phyloP scores from a whole-genome alignment of 2,113 vertebrate species.

The Centrocercus urophasianus region DNA sequence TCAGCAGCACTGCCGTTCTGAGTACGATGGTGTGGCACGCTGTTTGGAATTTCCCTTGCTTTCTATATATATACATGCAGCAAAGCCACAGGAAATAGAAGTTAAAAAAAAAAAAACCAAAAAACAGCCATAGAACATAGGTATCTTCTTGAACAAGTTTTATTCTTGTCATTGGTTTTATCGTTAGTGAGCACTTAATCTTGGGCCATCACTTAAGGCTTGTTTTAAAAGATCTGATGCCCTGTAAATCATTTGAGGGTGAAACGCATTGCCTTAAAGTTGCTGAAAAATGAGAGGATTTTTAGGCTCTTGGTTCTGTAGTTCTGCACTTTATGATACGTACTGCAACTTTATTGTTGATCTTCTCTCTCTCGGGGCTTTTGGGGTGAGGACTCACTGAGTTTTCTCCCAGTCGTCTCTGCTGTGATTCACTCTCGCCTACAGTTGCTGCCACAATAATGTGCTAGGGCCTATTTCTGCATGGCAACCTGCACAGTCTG shows the following conservation, averaged over 20 bases:
- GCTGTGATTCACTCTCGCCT: constrained; percentile 14
- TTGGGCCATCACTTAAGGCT: neutral
- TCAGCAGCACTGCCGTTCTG: constrained; percentile 55
- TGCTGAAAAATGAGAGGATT: neutral
- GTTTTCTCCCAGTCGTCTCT: constrained; percentile 15
- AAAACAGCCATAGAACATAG: constrained; percentile 44
- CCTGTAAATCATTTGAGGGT: neutral
- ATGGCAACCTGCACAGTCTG: neutral
- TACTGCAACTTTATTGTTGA: neutral
- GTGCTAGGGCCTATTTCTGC: neutral
- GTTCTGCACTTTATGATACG: neutral
- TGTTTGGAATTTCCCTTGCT: constrained; percentile 74
- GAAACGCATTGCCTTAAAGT: neutral
- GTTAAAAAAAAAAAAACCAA: neutral
- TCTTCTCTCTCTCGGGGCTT: neutral
- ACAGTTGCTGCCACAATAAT: neutral
- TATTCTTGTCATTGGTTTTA: constrained; percentile 51
- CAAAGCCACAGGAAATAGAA: constrained; percentile 71
- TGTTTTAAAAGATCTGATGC: neutral
- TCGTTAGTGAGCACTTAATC: constrained; percentile 40
- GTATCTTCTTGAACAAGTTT: constrained; percentile 44
- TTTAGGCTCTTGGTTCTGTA: neutral
- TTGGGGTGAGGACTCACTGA: neutral
- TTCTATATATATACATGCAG: constrained; percentile 67
- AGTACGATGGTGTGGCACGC: constrained; percentile 44